Evolutionary conservation across 2,888 invertebrate species (phyloP), one percentile per base, ranked within the genome.

Genomic region (Entomobrya proxima): DNA sequence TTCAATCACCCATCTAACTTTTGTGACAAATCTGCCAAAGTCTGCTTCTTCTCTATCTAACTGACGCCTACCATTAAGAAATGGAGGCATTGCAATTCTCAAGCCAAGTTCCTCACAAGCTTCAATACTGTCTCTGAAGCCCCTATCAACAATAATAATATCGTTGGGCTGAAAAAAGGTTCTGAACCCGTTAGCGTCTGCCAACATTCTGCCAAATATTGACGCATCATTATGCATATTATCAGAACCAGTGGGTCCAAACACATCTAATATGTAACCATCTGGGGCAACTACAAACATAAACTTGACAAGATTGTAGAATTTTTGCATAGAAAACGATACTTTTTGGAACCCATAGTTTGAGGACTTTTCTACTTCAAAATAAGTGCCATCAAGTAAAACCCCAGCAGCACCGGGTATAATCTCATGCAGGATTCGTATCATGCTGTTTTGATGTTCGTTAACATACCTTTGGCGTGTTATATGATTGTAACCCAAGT

Each of bases 1-100:
- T 61, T 87, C 87, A 2, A 87, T 82, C 2, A 85, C 72, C 82
- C 76, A 80, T 18, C 77, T 37, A 11, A 75, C 15, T 37, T 40
- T 80, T 2, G 85, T 85, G 6, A 85, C 79, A 7, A 21, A 6
- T 35, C 83, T 52, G 1, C 72, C 50, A 37, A 40, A 7, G 58
- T 87, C 75, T 6, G 82, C 87, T 24, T 87, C 82, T 32, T 72
- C 52, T 32, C 35, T 13, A 4, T 6, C 11, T 15, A 35, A 21
- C 11, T 35, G 32, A 6, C 24, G 7, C 47, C 74, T 15, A 6
- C 50, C n/a, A 7, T 3, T 13, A 21, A 81, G 37, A 15, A 44
- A 32, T n/a, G n/a, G n/a, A 18, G 72, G 81, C 74, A 74, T 72
- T n/a, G 4, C 18, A 4, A 24, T 18, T 15, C 5, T 5, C 9